Base-by-base conservation (phyloP, 2,888 invertebrate genomes). In the Drosophila heteroneura region DNA sequence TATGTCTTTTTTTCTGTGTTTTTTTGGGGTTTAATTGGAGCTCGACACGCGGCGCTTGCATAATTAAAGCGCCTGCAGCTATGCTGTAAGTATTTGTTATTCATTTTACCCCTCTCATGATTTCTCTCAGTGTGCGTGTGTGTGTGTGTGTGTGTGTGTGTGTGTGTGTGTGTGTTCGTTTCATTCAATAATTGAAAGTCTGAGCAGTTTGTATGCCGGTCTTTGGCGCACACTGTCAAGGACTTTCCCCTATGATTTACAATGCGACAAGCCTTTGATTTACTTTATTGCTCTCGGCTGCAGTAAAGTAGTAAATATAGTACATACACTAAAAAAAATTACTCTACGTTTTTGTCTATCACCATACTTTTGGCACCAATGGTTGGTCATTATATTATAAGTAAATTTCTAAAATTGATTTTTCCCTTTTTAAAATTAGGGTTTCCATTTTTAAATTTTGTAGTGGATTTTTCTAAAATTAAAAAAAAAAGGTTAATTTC, bases 101-200 rank as follows among this genome's bases (percentile, higher is more conserved):
- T 82, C 76, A 67, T 78, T 74, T 74, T 69, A 63, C 51, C 53
- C 39, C 56, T 39, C 10, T 71, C 22, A 58, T 26, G 47, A 5
- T 16, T 26, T 22, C 2, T 4, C 14, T 4, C 22, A 39, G 39
- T 66, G 41, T 53, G 47, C 51, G 28, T 19, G 49, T 53, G 22
- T 57, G 32, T 44, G 28, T 47, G 39, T 33, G 30, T 62, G 22
- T 54, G 32, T 51, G 32, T 30, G 41, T 32, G 32, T 69, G 54
- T 56, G 52, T 64, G 63, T 63, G 58, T 66, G 33, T 35, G 51
- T 67, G 61, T 75, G 70, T 41, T 69, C 60, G 69, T 61, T 69
- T 69, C 74, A 79, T 80, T 90, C 76, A 86, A 75, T 86, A 90
- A 87, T 82, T 82, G 86, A 90, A 82, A 79, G 73, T 73, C 59